phyloP scores from a whole-genome alignment of 2,797 vertebrate genomes.

The Sebastes paucispinis region DNA sequence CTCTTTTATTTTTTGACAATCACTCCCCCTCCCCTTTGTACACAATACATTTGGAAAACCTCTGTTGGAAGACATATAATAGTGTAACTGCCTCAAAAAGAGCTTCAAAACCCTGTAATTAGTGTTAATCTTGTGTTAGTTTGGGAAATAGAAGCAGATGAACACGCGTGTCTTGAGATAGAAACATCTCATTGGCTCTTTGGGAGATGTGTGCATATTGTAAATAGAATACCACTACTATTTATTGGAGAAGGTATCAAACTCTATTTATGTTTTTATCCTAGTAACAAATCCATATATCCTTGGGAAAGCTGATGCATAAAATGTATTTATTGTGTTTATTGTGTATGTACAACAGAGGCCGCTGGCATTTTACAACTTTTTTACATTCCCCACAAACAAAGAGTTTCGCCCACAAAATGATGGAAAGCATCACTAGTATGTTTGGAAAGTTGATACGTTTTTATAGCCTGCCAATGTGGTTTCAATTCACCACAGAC shows the following conservation, averaged over 20 bases:
- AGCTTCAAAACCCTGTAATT: constrained; percentile 22
- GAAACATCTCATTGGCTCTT: constrained; percentile 59
- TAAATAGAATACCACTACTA: constrained; percentile 91
- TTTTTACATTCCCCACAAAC: constrained; percentile 37
- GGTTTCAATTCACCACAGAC: constrained; percentile 51
- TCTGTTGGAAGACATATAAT: constrained; percentile 29
- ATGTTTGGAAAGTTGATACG: constrained; percentile 54
- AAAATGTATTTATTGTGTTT: constrained; percentile 80
- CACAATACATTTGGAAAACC: constrained; percentile 55
- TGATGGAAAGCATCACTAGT: constrained; percentile 41
- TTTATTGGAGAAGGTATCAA: constrained; percentile 93
- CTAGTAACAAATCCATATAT: constrained; percentile 73
- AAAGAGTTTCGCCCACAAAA: constrained; percentile 29
- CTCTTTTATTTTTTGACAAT: constrained; percentile 54
- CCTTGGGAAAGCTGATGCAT: constrained; percentile 70
- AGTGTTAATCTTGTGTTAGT: constrained; percentile 4
- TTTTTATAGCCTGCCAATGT: constrained; percentile 39
- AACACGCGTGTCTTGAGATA: constrained; percentile 39
- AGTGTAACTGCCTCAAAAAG: constrained; percentile 27
- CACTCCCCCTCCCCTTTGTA: constrained; percentile 43
- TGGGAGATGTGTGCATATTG: constrained; percentile 90
- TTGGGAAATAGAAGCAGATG: constrained; percentile 36
- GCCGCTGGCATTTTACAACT: constrained; percentile 41
- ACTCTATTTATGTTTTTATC: constrained; percentile 84
- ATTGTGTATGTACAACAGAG: constrained; percentile 55